These are phyloP conservation scores for Physocephala rufipes DNA, from an alignment of 2,888 invertebrate species.

Conservation along the genomic window DNA sequence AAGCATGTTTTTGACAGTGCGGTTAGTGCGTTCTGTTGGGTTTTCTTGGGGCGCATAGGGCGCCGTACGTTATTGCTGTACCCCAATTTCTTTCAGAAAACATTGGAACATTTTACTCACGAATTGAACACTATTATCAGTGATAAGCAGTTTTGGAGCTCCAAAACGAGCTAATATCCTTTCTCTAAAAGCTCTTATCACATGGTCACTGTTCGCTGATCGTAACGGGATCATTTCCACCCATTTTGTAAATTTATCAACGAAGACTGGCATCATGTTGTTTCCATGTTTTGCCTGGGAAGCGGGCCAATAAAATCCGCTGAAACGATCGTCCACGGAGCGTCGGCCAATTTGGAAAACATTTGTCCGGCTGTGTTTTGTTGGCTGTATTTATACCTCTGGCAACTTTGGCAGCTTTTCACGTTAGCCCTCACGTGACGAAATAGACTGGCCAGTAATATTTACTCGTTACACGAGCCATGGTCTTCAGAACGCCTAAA, in stretches of 20 bases:
- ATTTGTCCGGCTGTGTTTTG: neutral
- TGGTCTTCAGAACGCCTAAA: no score
- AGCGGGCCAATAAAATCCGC: neutral
- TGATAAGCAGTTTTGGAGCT: conserved; percentile 17
- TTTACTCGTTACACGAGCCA: no score
- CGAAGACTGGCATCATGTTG: neutral
- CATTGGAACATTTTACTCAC: neutral
- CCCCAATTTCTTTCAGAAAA: neutral
- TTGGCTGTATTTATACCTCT: neutral
- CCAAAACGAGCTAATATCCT: conserved; percentile 13
- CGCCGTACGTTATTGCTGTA: neutral
- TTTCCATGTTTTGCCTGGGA: conserved; percentile 3
- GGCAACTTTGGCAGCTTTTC: neutral
- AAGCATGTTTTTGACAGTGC: no score
- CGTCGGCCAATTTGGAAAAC: no score
- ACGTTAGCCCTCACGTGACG: neutral
- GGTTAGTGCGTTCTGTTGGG: conserved; percentile 2
- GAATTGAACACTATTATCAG: conserved; percentile 33
- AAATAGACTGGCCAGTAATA: no score
- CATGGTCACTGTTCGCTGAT: neutral
- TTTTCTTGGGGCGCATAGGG: conserved; percentile 22
- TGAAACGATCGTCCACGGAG: neutral
- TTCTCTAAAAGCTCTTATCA: neutral
- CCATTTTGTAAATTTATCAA: no score
- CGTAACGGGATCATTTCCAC: neutral